Evolutionary conservation across 2,888 invertebrate species (phyloP).

Genomic region (Meganola albula): DNA sequence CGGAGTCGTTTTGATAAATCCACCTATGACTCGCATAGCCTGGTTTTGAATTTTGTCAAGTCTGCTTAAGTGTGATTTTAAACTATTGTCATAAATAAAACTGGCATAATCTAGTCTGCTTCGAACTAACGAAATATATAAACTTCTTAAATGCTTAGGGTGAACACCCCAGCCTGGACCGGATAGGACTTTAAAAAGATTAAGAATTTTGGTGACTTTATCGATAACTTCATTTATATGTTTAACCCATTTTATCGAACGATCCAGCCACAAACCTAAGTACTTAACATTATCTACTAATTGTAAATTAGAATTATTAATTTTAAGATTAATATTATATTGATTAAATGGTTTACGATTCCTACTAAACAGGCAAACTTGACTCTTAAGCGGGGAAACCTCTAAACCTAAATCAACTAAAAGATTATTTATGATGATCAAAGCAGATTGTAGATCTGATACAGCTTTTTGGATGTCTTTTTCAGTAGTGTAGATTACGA

Average conservation of each 20-base stretch:
- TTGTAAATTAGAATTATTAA: neutral
- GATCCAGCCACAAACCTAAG: constrained; percentile 1
- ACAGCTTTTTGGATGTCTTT: neutral
- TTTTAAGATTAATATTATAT: neutral
- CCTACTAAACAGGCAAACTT: neutral
- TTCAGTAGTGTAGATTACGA: neutral
- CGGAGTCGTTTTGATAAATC: neutral
- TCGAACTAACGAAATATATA: constrained; percentile 1
- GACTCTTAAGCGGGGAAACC: neutral
- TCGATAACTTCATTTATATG: neutral
- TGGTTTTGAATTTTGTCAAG: neutral
- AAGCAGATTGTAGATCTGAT: neutral
- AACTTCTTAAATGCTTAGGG: neutral
- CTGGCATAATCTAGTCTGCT: constrained; percentile 1
- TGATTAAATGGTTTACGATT: neutral
- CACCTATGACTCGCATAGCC: neutral
- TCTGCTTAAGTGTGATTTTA: neutral
- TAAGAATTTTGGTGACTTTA: neutral
- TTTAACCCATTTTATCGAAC: neutral
- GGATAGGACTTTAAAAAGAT: neutral
- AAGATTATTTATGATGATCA: neutral
- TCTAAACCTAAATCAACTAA: neutral
- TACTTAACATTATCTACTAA: neutral
- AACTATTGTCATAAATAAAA: neutral
- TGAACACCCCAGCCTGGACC: neutral